Base-by-base conservation (phyloP, 2,113 vertebrate genomes). In the Callorhinus ursinus region DNA sequence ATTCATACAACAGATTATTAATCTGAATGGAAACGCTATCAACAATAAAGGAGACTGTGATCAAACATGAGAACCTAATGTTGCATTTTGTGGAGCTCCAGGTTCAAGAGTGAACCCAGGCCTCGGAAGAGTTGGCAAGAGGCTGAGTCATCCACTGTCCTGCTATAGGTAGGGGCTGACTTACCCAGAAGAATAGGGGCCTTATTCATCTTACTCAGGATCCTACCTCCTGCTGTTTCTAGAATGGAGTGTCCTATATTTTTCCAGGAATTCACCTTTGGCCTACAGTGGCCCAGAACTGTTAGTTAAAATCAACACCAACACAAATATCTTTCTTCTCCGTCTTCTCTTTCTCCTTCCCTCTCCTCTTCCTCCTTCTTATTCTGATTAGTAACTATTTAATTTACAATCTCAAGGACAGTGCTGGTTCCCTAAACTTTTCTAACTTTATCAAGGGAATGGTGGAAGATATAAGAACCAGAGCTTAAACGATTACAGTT, bases 61-160 rank as follows among this genome's bases (percentile, higher is more conserved):
- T 33, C 26, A 36, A 76, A 36, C 8, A 51, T 22, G 42, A 69
- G 3, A 57, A 36, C 0, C 36, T 76, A 33, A 59, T 31, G 6
- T 1, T 46, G 8, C 2, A 1, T 7, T 51, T 28, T 39, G 1
- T 7, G 15, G 8, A 11, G 18, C 3, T 42, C 3, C 81, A 51
- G 9, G 7, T 67, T 59, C 19, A 14, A 65, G 2, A 67, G 3
- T 26, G 14, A 65, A 86, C 26, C 0, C 11, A 74, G 7, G 0
- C 15, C 0, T 46, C 16, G 10, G 1, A 7, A 76, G 31, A 21
- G 0, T 24, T 31, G 42, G 13, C 2, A 81, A 80, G 7, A 49
- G 4, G 0, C 22, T 49, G 10, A 5, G 15, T 33, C 3, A 3
- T 36, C 39, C 36, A 79, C 12, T n/a, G 0, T 10, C 6, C 7